A percentile compares a stretch with the other conserved stretches of the same genome.
phyloP scores from a whole-genome alignment of 2,888 invertebrate genomes.

The Nyleta sp. region DNA sequence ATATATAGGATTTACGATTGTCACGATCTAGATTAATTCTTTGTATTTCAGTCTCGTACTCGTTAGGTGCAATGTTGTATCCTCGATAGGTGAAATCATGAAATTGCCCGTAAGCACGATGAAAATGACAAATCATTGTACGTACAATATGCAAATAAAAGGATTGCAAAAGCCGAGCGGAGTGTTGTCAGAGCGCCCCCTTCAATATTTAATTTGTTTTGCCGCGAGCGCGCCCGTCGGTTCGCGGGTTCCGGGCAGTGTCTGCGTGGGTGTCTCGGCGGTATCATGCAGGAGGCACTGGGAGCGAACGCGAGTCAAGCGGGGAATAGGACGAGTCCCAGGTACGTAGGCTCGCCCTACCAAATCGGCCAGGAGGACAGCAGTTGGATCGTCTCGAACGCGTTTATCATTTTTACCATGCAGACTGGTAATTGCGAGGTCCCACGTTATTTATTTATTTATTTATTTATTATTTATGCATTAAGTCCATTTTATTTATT shows the following conservation, averaged over 20 bases:
- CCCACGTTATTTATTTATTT: too few relatives aligned
- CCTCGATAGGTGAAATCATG: slow-evolving; percentile 23
- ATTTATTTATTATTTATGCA: too few relatives aligned
- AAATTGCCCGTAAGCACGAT: slow-evolving; percentile 41
- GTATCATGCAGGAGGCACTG: background rate
- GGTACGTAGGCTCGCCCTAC: slow-evolving; percentile 82
- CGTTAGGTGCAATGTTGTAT: slow-evolving; percentile 39
- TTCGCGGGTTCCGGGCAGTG: slow-evolving; percentile 7
- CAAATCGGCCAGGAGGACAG: slow-evolving; percentile 90
- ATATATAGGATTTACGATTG: slow-evolving; percentile 37
- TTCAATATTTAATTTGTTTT: slow-evolving; percentile 76
- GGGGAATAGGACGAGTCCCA: slow-evolving; percentile 67
- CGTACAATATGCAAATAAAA: slow-evolving; percentile 75
- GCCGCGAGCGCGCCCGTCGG: slow-evolving; percentile 14
- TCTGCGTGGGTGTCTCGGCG: background rate
- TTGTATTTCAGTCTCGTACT: slow-evolving; percentile 46
- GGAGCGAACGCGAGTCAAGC: slow-evolving; percentile 63
- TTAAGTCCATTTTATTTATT: too few relatives aligned
- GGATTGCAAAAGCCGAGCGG: slow-evolving; percentile 68
- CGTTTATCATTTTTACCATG: slow-evolving; percentile 97
- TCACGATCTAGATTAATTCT: slow-evolving; percentile 44
- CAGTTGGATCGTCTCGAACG: slow-evolving; percentile 94
- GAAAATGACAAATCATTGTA: slow-evolving; percentile 54
- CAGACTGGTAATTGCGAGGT: slow-evolving; percentile 91
- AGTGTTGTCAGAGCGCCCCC: background rate